Evolutionary conservation across 2,888 invertebrate genomes (phyloP), one percentile per base, ranked within the genome.

Genomic region (Plagodis pulveraria): DNA sequence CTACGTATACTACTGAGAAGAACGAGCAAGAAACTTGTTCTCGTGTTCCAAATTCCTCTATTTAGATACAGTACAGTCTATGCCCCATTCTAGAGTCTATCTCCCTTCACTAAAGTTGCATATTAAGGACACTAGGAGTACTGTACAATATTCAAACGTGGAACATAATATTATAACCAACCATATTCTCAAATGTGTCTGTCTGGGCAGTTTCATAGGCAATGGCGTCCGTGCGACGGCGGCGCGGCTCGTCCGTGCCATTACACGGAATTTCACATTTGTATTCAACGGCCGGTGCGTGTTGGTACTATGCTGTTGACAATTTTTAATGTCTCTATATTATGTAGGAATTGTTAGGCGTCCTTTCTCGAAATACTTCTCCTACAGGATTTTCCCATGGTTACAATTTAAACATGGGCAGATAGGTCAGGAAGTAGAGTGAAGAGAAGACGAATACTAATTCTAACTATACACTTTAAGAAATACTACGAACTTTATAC

Each of bases 201-300:
- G 63, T 67, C 67, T 65, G 63, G 54, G 63, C 58, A 50, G 45
- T 54, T 55, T 51, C 64, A 68, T 56, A 50, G 59, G 61, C 52
- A 50, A 50, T 50, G 41, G 35, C 36, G 55, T 57, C 60, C 62
- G 65, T 56, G 35, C 63, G 11, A 8, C 42, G 45, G 2, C 53
- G 6, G 40, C 12, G 22, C 49, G 40, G 40, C 40, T 46, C 55
- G 59, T 51, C n/a, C 53, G 58, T 62, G 62, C 65, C 72, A 76
- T 79, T 77, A 74, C 68, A 56, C 61, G 59, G 62, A 76, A 76
- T 73, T 67, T 65, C 42, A 65, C 76, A 80, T 80, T 79, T 79
- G 75, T 80, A 80, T 80, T 76, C 80, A 50, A 68, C 67, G 55
- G 60, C 71, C 70, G 71, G 67, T 69, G 66, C 65, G 69, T 70